These are phyloP conservation scores for Phortica magna DNA, from an alignment of 2,888 invertebrate species.

Conservation along the genomic window DNA sequence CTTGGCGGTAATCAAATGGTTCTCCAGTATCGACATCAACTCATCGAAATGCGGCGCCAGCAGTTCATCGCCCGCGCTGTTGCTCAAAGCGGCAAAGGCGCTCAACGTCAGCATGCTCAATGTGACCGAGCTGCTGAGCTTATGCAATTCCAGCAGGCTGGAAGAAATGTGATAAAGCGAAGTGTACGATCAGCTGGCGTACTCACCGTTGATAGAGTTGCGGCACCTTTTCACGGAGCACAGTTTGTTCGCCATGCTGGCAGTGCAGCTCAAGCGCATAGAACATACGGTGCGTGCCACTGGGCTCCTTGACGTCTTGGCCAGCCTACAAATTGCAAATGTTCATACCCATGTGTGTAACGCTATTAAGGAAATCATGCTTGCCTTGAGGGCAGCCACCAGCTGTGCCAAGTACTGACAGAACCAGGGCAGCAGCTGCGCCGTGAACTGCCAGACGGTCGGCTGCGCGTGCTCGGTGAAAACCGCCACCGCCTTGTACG, in stretches of 20 bases:
- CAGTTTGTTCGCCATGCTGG: background rate
- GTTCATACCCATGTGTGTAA: too few species aligned
- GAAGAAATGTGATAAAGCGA: background rate
- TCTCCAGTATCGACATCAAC: background rate
- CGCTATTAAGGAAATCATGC: background rate
- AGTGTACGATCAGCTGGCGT: background rate
- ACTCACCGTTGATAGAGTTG: background rate
- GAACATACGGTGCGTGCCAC: background rate
- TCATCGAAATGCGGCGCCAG: background rate
- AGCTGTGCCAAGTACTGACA: background rate
- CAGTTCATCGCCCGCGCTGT: background rate
- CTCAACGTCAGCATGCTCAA: background rate
- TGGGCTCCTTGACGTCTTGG: background rate
- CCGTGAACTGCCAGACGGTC: background rate
- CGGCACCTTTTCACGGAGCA: background rate
- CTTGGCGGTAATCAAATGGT: background rate
- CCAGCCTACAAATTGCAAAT: background rate
- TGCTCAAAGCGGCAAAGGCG: background rate
- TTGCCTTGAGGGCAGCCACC: background rate
- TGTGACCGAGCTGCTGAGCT: background rate
- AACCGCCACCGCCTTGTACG: background rate
- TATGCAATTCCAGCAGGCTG: background rate
- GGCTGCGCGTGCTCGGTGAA: constrained; percentile 2
- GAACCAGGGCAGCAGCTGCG: background rate
- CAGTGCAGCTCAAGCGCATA: background rate